These are phyloP conservation scores for Mormyrops boulengeri DNA, from an alignment of 2,797 vertebrate species.

Conservation along the genomic window DNA sequence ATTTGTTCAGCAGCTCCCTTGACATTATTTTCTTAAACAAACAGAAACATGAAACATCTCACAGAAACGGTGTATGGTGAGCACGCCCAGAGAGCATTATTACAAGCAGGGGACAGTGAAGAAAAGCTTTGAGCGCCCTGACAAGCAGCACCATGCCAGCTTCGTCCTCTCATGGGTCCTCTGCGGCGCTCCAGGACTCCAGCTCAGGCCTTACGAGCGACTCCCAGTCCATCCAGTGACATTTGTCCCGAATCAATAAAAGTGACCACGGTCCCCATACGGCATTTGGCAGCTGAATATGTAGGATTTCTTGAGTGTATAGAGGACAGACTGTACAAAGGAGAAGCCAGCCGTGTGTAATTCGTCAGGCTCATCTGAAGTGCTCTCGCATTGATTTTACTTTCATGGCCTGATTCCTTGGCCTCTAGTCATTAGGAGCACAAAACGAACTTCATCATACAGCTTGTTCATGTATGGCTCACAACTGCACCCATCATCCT, in stretches of 20 bases:
- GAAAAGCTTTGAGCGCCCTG: slow-evolving; percentile 38
- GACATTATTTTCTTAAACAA: neutral
- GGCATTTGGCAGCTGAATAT: slow-evolving; percentile 77
- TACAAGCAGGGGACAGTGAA: slow-evolving; percentile 38
- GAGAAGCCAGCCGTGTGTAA: slow-evolving; percentile 80
- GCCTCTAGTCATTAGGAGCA: slow-evolving; percentile 78
- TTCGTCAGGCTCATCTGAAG: slow-evolving; percentile 77
- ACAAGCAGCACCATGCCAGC: slow-evolving; percentile 46
- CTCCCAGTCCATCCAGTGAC: slow-evolving; percentile 42
- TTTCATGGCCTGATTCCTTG: slow-evolving; percentile 65
- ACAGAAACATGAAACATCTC: neutral
- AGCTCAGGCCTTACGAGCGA: slow-evolving; percentile 1
- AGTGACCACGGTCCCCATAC: slow-evolving; percentile 78
- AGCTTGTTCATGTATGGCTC: slow-evolving; percentile 75
- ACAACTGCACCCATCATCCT: slow-evolving; percentile 69
- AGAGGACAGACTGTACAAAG: slow-evolving; percentile 79
- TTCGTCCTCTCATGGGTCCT: slow-evolving; percentile 52
- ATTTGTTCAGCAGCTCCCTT: neutral
- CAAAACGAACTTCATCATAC: slow-evolving; percentile 78
- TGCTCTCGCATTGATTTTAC: slow-evolving; percentile 83
- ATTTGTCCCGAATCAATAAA: slow-evolving; percentile 79
- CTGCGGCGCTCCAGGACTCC: neutral
- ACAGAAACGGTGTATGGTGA: neutral
- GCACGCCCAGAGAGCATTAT: slow-evolving; percentile 19
- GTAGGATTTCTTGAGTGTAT: slow-evolving; percentile 76